Percentiles rank a stretch among this genome's conserved stretches.
phyloP scores from a whole-genome alignment of 2,113 vertebrate genomes.

The Lophius piscatorius region DNA sequence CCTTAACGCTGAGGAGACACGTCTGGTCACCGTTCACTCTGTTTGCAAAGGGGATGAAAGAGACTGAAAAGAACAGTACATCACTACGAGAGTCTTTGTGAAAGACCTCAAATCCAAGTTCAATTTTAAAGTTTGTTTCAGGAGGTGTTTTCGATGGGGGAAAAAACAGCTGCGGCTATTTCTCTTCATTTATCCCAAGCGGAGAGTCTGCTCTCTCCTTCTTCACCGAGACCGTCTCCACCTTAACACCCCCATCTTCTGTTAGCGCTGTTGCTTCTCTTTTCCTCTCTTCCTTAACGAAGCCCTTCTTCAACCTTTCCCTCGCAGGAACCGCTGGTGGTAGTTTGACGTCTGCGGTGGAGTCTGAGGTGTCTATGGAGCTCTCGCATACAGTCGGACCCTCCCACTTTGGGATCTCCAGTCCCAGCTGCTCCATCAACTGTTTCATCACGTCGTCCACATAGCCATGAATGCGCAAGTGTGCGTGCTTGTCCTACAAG shows the following conservation, averaged over 20 bases:
- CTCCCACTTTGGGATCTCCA: constrained; percentile 89
- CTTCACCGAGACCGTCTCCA: constrained; percentile 57
- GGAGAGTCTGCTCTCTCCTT: constrained; percentile 54
- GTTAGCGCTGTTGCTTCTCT: constrained; percentile 32
- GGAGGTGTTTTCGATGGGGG: neutral
- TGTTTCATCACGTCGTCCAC: constrained; percentile 90
- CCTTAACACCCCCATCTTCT: constrained; percentile 31
- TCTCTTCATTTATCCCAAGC: constrained; percentile 24
- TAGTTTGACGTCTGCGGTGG: constrained; percentile 22
- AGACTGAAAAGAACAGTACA: constrained; percentile 6
- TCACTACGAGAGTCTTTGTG: constrained; percentile 18
- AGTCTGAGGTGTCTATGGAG: constrained; percentile 37
- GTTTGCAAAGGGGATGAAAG: neutral
- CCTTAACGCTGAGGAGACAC: no score
- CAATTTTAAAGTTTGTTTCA: constrained; percentile 11
- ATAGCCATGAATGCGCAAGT: constrained; percentile 89
- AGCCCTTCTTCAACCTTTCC: constrained; percentile 55
- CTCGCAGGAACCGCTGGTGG: constrained; percentile 7
- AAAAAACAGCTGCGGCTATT: constrained; percentile 39
- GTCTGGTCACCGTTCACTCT: neutral
- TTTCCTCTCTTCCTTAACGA: constrained; percentile 66
- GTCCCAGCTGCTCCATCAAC: constrained; percentile 87
- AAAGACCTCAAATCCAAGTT: neutral
- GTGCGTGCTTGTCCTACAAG: constrained; percentile 89
- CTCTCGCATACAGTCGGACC: constrained; percentile 84